Evolutionary conservation across 2,113 vertebrate species (phyloP).

Genomic region (Parus major): DNA sequence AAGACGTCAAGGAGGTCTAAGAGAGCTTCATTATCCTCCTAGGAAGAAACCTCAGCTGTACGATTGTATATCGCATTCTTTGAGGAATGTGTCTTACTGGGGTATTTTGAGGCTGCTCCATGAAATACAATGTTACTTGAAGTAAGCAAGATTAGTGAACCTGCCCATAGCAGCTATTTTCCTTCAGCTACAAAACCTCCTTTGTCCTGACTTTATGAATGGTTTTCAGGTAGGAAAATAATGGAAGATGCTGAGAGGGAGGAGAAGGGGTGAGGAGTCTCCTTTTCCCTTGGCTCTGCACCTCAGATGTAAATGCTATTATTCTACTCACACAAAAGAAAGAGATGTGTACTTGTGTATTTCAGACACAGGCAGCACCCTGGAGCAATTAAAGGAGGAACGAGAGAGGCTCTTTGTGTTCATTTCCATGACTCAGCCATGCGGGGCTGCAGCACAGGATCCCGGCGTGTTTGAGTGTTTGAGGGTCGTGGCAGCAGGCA

Average conservation of each 20-base stretch:
- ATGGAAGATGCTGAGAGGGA: not conserved
- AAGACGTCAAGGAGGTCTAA: not conserved
- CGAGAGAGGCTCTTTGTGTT: not conserved
- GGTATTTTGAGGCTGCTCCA: not conserved
- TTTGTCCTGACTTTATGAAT: not conserved
- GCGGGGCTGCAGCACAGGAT: too few species aligned
- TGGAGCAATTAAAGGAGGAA: not conserved
- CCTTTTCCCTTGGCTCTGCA: not conserved
- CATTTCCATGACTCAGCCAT: not conserved
- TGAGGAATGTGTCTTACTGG: not conserved
- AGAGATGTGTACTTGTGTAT: not conserved
- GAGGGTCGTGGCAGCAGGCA: rapidly evolving
- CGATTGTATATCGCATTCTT: not conserved
- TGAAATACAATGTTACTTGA: not conserved
- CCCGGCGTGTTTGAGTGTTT: rapidly evolving
- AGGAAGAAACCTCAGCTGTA: rapidly evolving
- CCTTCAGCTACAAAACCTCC: not conserved
- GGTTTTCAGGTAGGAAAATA: not conserved
- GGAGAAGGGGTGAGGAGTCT: not conserved
- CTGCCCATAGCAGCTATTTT: not conserved
- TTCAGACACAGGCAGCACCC: not conserved
- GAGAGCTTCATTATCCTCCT: not conserved
- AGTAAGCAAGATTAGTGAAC: not conserved
- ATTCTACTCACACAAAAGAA: not conserved
- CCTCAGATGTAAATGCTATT: not conserved